A percentile compares a stretch with the other conserved stretches of the same genome.
Conservation (phyloP, 2,113 vertebrate species). For the Zootoca vivipara region DNA sequence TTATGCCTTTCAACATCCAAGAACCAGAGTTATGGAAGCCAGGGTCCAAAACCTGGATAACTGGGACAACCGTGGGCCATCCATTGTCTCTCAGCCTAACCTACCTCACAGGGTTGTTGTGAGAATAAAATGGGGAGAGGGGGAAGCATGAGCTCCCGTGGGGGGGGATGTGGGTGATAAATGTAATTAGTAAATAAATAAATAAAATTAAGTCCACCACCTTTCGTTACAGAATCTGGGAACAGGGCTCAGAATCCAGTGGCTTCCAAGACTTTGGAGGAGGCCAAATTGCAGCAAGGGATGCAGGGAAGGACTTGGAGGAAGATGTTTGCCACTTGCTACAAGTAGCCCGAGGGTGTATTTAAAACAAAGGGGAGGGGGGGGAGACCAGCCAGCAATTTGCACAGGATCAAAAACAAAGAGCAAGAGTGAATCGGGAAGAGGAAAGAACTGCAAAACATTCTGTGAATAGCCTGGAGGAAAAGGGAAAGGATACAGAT, state of each 20-base stretch:
- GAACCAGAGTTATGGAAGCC: no score
- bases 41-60: no score
- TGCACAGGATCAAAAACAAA: neutral
- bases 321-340: neutral
- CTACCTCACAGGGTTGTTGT: no score
- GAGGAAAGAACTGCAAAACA: neutral
- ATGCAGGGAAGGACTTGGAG: neutral
- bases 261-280: neutral
- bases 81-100: no score
- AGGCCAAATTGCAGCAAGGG: neutral
- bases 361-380: neutral
- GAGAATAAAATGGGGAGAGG: no score
- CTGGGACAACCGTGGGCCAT: no score
- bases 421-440: neutral
- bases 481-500: neutral
- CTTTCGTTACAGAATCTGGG: no score
- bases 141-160: no score
- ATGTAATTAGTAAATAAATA: no score
- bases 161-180: no score
- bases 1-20: neutral
- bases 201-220: neutral
- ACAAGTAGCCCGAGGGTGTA: neutral
- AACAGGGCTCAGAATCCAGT: neutral
- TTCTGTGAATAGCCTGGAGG: conserved; percentile 14
- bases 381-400: neutral